Evolutionary conservation across 1,140 invertebrate species (phyloP).

Genomic region (Forficula auricularia): DNA sequence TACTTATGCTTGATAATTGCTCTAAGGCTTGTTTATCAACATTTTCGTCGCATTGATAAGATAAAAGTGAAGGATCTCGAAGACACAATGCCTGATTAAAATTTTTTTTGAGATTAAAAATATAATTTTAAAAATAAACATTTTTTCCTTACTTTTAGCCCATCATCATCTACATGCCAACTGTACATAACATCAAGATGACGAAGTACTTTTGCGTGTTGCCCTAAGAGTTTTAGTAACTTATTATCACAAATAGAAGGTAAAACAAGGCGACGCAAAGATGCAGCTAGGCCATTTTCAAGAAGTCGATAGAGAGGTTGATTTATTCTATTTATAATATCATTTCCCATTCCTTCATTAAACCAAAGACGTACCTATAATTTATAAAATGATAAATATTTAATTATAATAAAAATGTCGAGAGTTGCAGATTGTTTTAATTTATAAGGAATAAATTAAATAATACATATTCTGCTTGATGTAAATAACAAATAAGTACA

Average conservation of each 20-base stretch:
- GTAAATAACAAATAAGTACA: too few relatives aligned
- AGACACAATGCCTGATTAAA: constrained; percentile 2
- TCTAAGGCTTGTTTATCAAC: constrained; percentile 9
- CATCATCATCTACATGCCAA: constrained; percentile 19
- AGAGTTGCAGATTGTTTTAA: too few relatives aligned
- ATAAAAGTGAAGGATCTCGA: constrained; percentile 5
- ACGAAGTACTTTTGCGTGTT: constrained; percentile 13
- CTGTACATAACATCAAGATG: constrained; percentile 18
- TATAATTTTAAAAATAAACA: neutral
- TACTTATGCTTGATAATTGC: constrained; percentile 4
- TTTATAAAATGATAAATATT: too few relatives aligned
- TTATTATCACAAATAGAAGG: constrained; percentile 17
- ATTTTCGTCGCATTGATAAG: constrained; percentile 6
- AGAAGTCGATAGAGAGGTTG: constrained; percentile 1
- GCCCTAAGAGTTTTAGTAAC: constrained; percentile 16
- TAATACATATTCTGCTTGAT: too few relatives aligned
- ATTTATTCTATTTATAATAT: neutral
- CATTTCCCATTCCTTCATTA: too few relatives aligned
- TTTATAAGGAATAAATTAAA: too few relatives aligned
- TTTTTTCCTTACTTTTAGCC: constrained; percentile 11
- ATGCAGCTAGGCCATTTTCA: constrained; percentile 12
- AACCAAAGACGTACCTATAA: too few relatives aligned
- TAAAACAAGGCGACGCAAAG: constrained; percentile 13
- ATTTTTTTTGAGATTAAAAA: constrained; percentile 5
- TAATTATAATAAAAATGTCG: too few relatives aligned